Evolutionary conservation across 2,888 invertebrate genomes (phyloP), one percentile per base, ranked within the genome.

Genomic region (Meghimatium bilineatum): DNA sequence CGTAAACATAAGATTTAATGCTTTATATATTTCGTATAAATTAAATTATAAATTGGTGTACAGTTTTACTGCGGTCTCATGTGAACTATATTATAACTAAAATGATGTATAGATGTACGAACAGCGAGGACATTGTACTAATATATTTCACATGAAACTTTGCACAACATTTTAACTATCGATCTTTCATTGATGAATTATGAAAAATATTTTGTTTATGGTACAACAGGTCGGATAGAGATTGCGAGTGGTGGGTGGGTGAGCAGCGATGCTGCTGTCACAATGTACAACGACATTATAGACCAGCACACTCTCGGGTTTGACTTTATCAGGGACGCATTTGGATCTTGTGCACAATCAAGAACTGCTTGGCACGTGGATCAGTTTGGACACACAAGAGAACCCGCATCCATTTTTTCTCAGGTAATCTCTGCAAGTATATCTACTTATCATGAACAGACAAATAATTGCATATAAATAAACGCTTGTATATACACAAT

Each of bases 331-430:
- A 52, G 75, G 52, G 86, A 90, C 56, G 91, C 89, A 49, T 93
- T 94, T 87, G 94, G 94, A 1, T 95, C 95, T 0, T 97, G 97
- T 89, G 97, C 95, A 0, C 95, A 96, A 49, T 97, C 97, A 0
- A 95, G 95, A 81, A 95, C 96, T 0, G 97, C 96, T 0, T 97
- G 97, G 97, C 97, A 97, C 93, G 97, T 97, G 29, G 97, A 97
- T 91, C 97, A 97, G 0, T 97, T 97, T 90, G 97, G 97, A 0
- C 97, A 97, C 90, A 96, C 97, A 0, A 94, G 97, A 8, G 97
- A 97, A 94, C 96, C 97, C 94, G 97, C 97, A 0, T 96, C 96
- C 38, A 88, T 95, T 12, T 95, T 94, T 91, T 94, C 94, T 23
- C 93, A 94, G 92, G 94, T 95, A 84, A 71, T 26, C 12, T 66